Conservation (phyloP, 2,113 vertebrate species). For the Percopsis transmontana region DNA sequence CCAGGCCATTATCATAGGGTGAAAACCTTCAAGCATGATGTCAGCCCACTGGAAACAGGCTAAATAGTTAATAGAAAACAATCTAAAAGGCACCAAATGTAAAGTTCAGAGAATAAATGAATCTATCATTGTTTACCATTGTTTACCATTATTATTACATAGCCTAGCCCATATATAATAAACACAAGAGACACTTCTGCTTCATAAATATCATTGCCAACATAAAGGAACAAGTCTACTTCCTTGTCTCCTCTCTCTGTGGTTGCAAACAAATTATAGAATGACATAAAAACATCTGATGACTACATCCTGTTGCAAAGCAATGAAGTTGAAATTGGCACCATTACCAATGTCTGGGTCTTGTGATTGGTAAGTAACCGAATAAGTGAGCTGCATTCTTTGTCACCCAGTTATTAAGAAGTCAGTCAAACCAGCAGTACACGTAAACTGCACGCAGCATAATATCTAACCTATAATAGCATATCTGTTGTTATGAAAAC, state of each 20-base stretch:
- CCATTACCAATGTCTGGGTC: not conserved
- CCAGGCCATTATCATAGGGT: not conserved
- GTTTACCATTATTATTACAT: no score
- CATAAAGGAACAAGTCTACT: not conserved
- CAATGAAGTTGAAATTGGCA: not conserved
- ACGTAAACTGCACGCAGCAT: conserved; percentile 9
- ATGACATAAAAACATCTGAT: not conserved
- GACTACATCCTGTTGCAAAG: not conserved
- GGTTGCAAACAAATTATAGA: not conserved
- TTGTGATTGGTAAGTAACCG: not conserved
- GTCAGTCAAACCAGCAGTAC: not conserved
- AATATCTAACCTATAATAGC: not conserved
- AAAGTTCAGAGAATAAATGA: not conserved
- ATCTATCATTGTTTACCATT: not conserved
- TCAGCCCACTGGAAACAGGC: not conserved
- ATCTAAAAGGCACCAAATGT: conserved; percentile 1
- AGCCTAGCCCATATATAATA: no score
- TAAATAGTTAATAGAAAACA: not conserved
- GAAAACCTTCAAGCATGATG: conserved; percentile 1
- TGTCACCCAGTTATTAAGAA: not conserved
- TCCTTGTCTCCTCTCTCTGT: conserved; percentile 15
- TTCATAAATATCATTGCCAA: not conserved
- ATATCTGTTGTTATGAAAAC: not conserved
- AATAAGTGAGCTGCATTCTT: conserved; percentile 12
- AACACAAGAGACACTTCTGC: no score